Conservation (phyloP, 2,888 invertebrate species). For the Terebella lapidaria region DNA sequence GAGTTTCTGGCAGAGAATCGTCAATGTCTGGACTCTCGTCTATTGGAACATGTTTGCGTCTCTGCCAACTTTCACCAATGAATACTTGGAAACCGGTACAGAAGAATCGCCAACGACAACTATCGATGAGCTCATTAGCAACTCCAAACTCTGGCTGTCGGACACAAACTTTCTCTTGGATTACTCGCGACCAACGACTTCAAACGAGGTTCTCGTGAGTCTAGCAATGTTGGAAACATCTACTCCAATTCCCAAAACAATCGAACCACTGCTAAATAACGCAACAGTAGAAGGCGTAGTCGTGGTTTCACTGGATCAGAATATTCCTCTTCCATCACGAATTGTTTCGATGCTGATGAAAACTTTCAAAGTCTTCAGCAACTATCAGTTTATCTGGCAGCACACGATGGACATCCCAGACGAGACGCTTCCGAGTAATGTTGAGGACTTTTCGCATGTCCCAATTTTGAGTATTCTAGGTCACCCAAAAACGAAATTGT, state of each 20-base stretch:
- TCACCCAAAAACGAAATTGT: not conserved
- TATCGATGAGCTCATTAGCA: conserved; percentile 5
- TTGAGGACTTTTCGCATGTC: not conserved
- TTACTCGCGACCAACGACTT: conserved; percentile 18
- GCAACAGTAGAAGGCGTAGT: not conserved
- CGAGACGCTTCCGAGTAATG: not conserved
- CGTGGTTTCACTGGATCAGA: not conserved
- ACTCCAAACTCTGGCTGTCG: conserved; percentile 13
- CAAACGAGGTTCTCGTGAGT: conserved; percentile 16
- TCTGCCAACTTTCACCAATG: conserved; percentile 4
- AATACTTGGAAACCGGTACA: too few species aligned
- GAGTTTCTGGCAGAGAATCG: conserved; percentile 15
- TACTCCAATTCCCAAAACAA: conserved; percentile 5
- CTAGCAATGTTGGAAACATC: conserved; percentile 13
- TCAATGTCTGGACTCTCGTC: conserved; percentile 13
- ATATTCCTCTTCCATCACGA: not conserved
- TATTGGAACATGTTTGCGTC: conserved; percentile 7
- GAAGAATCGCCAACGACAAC: conserved; percentile 7
- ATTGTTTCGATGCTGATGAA: not conserved
- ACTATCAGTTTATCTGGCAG: not conserved
- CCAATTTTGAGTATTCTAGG: not conserved
- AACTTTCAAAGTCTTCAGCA: not conserved
- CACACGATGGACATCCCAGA: not conserved
- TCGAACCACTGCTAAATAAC: not conserved
- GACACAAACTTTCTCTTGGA: conserved; percentile 16